phyloP scores from a whole-genome alignment of 1,140 invertebrate species.

The Drosophila willistoni region DNA sequence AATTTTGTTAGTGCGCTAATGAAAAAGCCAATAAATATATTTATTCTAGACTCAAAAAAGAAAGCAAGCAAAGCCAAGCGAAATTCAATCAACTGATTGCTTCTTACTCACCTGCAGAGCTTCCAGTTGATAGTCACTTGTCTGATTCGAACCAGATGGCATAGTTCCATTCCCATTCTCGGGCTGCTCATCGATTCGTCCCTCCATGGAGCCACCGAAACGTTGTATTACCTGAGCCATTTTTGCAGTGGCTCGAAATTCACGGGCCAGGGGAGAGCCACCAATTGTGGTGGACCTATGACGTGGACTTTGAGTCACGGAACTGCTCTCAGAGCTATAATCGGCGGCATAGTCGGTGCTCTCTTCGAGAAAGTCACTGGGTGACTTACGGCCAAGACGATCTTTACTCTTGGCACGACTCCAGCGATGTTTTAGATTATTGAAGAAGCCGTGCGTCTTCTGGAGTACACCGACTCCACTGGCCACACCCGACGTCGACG shows the following conservation, averaged over 20 bases:
- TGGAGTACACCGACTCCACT: conserved; percentile 86
- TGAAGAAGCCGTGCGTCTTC: conserved; percentile 89
- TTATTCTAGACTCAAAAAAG: conserved; percentile 17
- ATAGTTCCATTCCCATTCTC: conserved; percentile 54
- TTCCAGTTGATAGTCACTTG: conserved; percentile 48
- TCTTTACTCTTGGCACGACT: conserved; percentile 86
- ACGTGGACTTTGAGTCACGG: conserved; percentile 88
- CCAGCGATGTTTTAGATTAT: conserved; percentile 88
- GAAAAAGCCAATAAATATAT: conserved; percentile 26
- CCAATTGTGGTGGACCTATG: conserved; percentile 84
- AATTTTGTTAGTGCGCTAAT: conserved; percentile 27
- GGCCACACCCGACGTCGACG: conserved; percentile 13
- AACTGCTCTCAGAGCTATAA: conserved; percentile 89
- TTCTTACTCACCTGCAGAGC: conserved; percentile 59
- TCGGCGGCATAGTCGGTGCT: conserved; percentile 89
- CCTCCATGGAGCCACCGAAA: conserved; percentile 83
- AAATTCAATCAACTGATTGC: not conserved
- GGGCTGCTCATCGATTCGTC: conserved; percentile 79
- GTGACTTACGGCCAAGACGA: conserved; percentile 83
- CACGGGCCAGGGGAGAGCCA: conserved; percentile 69
- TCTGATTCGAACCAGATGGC: conserved; percentile 1
- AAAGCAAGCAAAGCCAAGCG: conserved; percentile 33
- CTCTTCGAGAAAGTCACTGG: conserved; percentile 83
- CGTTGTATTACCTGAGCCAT: conserved; percentile 80
- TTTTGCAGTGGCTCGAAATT: conserved; percentile 76